Evolutionary conservation across 1,140 invertebrate species (phyloP).

Genomic region (Drosophila pallidifrons): DNA sequence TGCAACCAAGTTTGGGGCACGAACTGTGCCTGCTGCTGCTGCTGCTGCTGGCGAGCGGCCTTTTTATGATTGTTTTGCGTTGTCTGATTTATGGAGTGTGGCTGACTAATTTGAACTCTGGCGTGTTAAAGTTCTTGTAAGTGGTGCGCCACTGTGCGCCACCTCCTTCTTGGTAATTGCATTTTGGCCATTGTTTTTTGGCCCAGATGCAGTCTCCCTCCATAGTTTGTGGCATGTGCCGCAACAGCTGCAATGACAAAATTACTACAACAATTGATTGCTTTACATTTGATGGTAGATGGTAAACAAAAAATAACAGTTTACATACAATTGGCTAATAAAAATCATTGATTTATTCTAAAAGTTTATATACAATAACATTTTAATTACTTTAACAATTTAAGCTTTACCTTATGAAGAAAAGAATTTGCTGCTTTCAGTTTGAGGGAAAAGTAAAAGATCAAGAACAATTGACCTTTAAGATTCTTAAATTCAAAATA

Average conservation of each 20-base stretch:
- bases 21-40: not conserved
- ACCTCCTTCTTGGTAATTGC: conserved; percentile 5
- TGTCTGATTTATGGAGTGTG: conserved; percentile 80
- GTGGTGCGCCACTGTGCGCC: conserved; percentile 42
- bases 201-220: not conserved
- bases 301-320: too few species aligned
- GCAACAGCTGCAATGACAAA: not conserved
- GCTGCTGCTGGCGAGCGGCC: conserved; percentile 8
- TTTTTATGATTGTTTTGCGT: conserved; percentile 57
- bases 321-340: too few species aligned
- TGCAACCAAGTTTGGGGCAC: not conserved
- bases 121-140: conserved; percentile 68
- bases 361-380: too few species aligned
- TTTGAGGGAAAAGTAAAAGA: too few species aligned
- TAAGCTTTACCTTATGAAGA: too few species aligned
- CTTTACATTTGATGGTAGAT: too few species aligned
- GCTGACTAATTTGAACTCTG: conserved; percentile 78
- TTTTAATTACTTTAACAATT: too few species aligned
- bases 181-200: conserved; percentile 9
- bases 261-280: too few species aligned
- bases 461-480: too few species aligned
- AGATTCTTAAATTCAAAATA: too few species aligned
- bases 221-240: conserved; percentile 27
- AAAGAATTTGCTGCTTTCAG: too few species aligned
- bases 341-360: too few species aligned